Base-by-base conservation (phyloP, 2,113 vertebrate species). In the Candoia aspera region DNA sequence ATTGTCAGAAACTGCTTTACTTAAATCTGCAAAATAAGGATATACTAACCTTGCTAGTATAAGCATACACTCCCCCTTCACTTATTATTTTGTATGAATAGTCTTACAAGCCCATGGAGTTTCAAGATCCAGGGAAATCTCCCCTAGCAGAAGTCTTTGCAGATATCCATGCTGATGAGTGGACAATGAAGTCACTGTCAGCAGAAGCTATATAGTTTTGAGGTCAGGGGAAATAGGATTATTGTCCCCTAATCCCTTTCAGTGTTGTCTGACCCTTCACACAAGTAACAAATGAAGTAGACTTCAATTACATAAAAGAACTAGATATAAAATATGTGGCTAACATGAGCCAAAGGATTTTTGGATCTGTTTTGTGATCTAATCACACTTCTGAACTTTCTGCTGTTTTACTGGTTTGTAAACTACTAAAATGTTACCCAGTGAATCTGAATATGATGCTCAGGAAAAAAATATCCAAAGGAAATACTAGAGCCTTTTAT, bases 381-480 rank as follows among this genome's bases (percentile, higher is more conserved):
- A 55, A 64, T 64, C 84, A 86, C 29, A 37, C 84, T 94, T 93
- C 73, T 89, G 89, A 92, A 23, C 2, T 91, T 91, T 94, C 91
- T 84, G 90, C 13, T 37, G 10, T 62, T 68, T 91, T 91, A 86
- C 42, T 95, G 91, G 46, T 33, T 93, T 95, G 92, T 92, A 84
- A 91, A 83, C 58, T 90, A 89, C 26, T 83, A 86, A 23, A 92
- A 86, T 90, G 10, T 23, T 84, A 33, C 54, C 54, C 19, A 42
- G 33, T 92, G 62, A 92, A 86, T 92, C 94, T 96, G 53, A 93
- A 86, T 79, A 93, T 88, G 89, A 88, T 91, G 21, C 15, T 29
- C 33, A 92, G 68, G 89, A 93, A 96, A 23, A 3, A 58, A 86
- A 90, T 92, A 92, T 94, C 83, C 21, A 29, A 68, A 84, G 93